Base-by-base conservation (phyloP, 2,113 vertebrate genomes). In the Oenanthe melanoleuca region DNA sequence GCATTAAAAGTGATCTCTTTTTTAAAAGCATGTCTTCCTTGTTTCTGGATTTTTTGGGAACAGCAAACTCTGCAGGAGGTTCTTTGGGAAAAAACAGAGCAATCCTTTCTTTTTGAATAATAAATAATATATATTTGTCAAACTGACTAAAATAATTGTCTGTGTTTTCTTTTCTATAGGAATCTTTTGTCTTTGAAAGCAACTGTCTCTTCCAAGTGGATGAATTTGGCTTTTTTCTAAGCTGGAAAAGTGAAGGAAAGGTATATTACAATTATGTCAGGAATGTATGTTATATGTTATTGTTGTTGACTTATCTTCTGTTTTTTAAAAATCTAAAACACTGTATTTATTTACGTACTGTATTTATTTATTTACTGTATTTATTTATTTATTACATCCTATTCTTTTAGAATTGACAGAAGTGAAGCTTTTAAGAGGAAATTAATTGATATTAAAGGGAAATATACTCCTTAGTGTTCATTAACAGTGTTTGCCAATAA, bases 211-310 rank as follows among this genome's bases (percentile, higher is more conserved):
- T 99, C 97, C 98, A 97, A 97, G 99, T 99, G 89, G 99, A 99
- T 64, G 99, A 99, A 96, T 99, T 98, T 93, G 99, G 99, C 28
- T 99, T 99, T 95, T 99, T 99, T 96, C 98, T 99, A 92, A 98
- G 98, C 38, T 99, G 99, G 99, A 99, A 99, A 97, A 99, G 98
- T 88, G 99, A 99, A 96, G 99, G 99, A 98, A 99, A 99, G 99
- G 99, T 99, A 98, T 37, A 66, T 18, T 67, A 26, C 8, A 19
- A 17, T 60, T 71, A 33, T 22, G 6, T 57, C n/a, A 17, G 77
- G 40, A 61, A 45, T 59, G 33, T 64, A 5, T 59, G 50, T 67
- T 21, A 34, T 6, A 7, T 47, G 6, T 64, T 74, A 53, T 38
- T 34, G 33, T 5, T 14, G 12, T 95, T 83, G 17, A 21, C 44